Percentiles rank a stretch among this genome's conserved stretches.
Evolutionary conservation across 2,888 invertebrate genomes (phyloP).

Genomic region (Brassicogethes aeneus): DNA sequence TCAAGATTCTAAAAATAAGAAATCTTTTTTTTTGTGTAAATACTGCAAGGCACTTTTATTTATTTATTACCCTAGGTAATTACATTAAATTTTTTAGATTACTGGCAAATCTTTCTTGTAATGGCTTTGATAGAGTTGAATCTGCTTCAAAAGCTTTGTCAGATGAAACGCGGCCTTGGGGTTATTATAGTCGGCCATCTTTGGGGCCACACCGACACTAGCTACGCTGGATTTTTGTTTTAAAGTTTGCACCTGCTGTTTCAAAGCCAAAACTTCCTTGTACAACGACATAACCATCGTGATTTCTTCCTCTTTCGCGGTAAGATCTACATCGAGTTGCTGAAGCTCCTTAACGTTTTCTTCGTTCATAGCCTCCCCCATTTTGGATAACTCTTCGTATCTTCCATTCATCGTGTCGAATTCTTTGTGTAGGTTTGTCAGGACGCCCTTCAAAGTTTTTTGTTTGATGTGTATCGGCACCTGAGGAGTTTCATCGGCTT

Average conservation of each 20-base stretch:
- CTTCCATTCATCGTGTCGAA: slow-evolving; percentile 35
- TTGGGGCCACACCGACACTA: slow-evolving; percentile 17
- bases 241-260: slow-evolving; percentile 35
- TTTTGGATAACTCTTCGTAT: slow-evolving; percentile 31
- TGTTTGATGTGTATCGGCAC: slow-evolving; percentile 24
- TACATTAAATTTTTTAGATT: too few relatives aligned
- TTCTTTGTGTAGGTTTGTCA: slow-evolving; percentile 37
- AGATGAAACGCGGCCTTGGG: slow-evolving; percentile 34
- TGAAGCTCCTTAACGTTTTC: slow-evolving; percentile 30
- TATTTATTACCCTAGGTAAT: too few relatives aligned
- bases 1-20: too few relatives aligned
- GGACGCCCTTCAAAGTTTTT: slow-evolving; percentile 34
- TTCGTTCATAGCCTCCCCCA: slow-evolving; percentile 17
- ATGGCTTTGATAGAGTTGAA: slow-evolving; percentile 35
- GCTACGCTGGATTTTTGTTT: slow-evolving; percentile 29
- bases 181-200: slow-evolving; percentile 27
- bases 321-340: slow-evolving; percentile 31
- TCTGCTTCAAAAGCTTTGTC: slow-evolving; percentile 37
- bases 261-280: slow-evolving; percentile 38
- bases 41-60: too few relatives aligned
- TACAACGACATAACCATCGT: slow-evolving; percentile 39
- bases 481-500: not conserved
- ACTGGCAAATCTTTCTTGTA: slow-evolving; percentile 23
- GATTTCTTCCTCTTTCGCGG: slow-evolving; percentile 39
- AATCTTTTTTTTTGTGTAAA: too few relatives aligned